Evolutionary conservation across 2,797 vertebrate genomes (phyloP).

Genomic region (Myripristis jacobus): DNA sequence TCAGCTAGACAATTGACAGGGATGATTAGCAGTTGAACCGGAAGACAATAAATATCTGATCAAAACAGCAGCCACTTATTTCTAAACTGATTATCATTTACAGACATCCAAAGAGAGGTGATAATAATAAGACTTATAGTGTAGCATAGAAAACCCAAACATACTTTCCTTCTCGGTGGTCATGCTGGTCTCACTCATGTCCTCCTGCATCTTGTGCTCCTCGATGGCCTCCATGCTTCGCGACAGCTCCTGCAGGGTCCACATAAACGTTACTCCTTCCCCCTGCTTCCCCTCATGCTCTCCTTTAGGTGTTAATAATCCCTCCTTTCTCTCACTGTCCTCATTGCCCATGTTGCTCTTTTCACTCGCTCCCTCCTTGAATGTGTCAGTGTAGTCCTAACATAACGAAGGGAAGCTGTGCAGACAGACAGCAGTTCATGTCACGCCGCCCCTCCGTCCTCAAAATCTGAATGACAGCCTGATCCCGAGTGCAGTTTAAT

Average conservation of each 20-base stretch:
- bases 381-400: background rate
- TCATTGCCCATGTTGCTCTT: constrained; percentile 19
- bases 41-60: background rate
- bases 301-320: background rate
- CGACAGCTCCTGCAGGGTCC: constrained; percentile 73
- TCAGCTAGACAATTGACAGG: constrained; percentile 60
- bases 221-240: constrained; percentile 64
- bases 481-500: constrained; percentile 19
- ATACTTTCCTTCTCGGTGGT: constrained; percentile 73
- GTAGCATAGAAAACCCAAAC: background rate
- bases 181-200: constrained; percentile 53
- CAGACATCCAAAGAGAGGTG: background rate
- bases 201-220: constrained; percentile 66
- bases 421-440: constrained; percentile 16
- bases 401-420: constrained; percentile 24
- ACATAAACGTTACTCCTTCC: constrained; percentile 23
- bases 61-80: background rate
- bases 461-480: constrained; percentile 15
- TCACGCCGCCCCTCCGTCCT: background rate
- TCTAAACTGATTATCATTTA: background rate
- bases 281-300: background rate
- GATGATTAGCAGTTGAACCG: constrained; percentile 6
- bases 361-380: background rate
- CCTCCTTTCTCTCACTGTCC: constrained; percentile 12
- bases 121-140: background rate